Conservation (phyloP, 2,797 vertebrate species). For the Lacerta bilineata region DNA sequence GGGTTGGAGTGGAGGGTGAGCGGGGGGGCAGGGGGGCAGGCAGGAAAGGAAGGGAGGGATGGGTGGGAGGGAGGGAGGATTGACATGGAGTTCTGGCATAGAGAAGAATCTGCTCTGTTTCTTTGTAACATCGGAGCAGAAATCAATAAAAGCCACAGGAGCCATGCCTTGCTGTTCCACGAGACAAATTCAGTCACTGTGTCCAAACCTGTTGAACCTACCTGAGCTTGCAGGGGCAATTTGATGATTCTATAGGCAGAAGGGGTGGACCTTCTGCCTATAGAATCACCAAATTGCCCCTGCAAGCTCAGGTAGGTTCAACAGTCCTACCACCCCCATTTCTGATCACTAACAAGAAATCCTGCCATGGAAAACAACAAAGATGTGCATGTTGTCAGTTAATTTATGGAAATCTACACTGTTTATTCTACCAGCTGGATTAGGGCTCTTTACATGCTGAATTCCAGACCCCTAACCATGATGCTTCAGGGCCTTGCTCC, state of each 20-base stretch:
- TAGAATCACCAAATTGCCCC: not conserved
- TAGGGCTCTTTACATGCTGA: not conserved
- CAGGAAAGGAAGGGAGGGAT: too few species aligned
- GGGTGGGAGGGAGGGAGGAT: too few species aligned
- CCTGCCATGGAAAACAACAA: not conserved
- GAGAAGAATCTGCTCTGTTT: not conserved
- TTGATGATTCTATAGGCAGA: not conserved
- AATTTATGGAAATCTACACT: slow-evolving; percentile 1
- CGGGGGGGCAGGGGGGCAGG: too few species aligned
- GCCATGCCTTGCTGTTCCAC: not conserved
- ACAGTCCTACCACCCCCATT: not conserved
- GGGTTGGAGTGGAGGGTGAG: too few species aligned
- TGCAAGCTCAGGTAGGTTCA: not conserved
- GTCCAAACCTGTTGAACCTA: not conserved
- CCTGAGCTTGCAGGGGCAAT: not conserved
- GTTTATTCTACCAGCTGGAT: not conserved
- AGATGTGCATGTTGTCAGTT: not conserved
- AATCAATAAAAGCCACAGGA: not conserved
- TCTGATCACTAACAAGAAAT: not conserved
- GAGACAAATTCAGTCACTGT: not conserved
- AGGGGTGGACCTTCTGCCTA: not conserved
- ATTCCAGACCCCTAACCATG: not conserved
- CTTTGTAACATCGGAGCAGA: not conserved
- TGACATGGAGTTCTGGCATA: not conserved
- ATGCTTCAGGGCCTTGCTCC: slow-evolving; percentile 1